A percentile compares a stretch with the other conserved stretches of the same genome.
Conservation (phyloP, 2,113 vertebrate genomes). For the Bostrychus sinensis region DNA sequence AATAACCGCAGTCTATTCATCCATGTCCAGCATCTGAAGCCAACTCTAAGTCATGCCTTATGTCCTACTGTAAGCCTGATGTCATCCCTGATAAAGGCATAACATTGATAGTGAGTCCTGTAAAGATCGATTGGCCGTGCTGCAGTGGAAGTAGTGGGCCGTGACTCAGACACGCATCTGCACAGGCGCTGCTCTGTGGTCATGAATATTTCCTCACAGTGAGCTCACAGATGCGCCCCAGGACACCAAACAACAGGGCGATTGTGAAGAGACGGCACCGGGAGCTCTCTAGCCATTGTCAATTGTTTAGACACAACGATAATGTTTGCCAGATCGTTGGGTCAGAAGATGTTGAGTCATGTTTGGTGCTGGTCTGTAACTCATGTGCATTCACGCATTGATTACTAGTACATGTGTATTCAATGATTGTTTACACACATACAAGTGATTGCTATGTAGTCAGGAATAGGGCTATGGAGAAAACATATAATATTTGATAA, state of each 20-base stretch:
- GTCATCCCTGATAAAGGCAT: constrained; percentile 22
- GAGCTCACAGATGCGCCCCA: constrained; percentile 63
- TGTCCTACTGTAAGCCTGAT: constrained; percentile 11
- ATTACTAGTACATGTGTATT: too few relatives aligned
- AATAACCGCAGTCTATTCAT: neutral
- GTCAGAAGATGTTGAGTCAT: constrained; percentile 55
- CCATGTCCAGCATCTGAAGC: neutral
- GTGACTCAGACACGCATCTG: constrained; percentile 45
- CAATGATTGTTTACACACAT: too few relatives aligned
- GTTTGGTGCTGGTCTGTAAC: constrained; percentile 4
- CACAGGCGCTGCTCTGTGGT: constrained; percentile 61
- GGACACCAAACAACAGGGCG: constrained; percentile 49
- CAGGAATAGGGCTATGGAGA: too few relatives aligned
- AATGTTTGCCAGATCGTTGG: constrained; percentile 67
- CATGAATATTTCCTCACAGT: constrained; percentile 48
- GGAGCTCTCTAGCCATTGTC: constrained; percentile 48
- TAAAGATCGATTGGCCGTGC: constrained; percentile 24
- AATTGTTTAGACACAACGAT: constrained; percentile 53
- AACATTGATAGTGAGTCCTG: constrained; percentile 17
- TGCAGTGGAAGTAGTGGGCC: constrained; percentile 56
- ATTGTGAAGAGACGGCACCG: constrained; percentile 52
- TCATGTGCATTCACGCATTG: neutral
- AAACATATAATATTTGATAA: too few relatives aligned
- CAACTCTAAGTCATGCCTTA: neutral
- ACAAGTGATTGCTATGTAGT: too few relatives aligned